A percentile compares a stretch with the other conserved stretches of the same genome.
These are phyloP conservation scores for Campylomormyrus numenius DNA, from an alignment of 2,113 vertebrate species.

Conservation along the genomic window DNA sequence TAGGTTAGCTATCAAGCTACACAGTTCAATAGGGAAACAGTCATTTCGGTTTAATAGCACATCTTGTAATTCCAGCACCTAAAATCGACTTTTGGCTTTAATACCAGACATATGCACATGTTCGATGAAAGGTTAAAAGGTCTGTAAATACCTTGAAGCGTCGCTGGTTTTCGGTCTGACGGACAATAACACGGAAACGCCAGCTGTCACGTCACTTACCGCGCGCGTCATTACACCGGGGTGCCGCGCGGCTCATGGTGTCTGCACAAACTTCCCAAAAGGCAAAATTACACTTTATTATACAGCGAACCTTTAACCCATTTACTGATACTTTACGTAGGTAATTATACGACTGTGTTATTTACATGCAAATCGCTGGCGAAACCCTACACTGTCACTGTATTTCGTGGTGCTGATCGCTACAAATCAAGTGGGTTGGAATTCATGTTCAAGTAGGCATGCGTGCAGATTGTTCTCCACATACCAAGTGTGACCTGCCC, in stretches of 20 bases:
- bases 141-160: not conserved
- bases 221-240: not conserved
- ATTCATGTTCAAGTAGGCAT: not conserved
- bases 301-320: not conserved
- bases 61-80: not conserved
- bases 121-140: not conserved
- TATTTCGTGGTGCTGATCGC: not conserved
- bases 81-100: not conserved
- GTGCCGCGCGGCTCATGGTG: not conserved
- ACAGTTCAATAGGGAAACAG: not conserved
- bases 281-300: not conserved
- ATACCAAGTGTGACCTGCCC: not conserved
- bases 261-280: not conserved
- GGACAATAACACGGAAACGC: constrained; percentile 8
- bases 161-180: not conserved
- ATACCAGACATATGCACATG: not conserved
- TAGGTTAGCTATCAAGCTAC: not conserved
- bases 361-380: not conserved
- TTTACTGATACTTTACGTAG: not conserved
- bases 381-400: not conserved
- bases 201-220: not conserved
- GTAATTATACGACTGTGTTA: not conserved
- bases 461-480: not conserved
- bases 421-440: not conserved
- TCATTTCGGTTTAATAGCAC: not conserved